These are phyloP conservation scores for Pachliopta kotzebuea DNA, from an alignment of 2,888 invertebrate genomes.

Conservation along the genomic window DNA sequence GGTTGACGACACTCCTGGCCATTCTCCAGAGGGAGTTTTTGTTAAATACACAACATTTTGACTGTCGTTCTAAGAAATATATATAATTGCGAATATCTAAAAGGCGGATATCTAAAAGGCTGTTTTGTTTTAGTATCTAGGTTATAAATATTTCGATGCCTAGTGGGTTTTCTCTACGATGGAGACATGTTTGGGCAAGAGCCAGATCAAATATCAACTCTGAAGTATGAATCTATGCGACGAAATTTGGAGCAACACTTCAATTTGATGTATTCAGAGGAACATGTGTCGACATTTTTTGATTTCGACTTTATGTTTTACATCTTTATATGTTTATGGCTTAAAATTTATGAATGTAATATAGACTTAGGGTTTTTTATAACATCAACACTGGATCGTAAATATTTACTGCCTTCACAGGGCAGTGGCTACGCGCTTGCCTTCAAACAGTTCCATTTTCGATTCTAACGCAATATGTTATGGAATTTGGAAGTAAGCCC, in stretches of 20 bases:
- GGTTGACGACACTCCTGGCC: no score
- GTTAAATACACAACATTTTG: conserved; percentile 13
- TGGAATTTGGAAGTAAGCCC: no score
- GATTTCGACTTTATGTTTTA: background rate
- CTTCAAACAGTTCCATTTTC: no score
- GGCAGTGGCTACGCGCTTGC: no score
- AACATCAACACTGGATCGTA: background rate
- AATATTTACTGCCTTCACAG: no score
- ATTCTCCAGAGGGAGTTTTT: no score
- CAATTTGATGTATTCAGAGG: conserved; percentile 57
- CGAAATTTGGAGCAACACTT: conserved; percentile 56
- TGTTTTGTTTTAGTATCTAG: conserved; percentile 49
- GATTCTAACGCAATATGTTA: no score
- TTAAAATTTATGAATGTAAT: background rate
- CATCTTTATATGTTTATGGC: background rate
- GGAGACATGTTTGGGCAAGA: conserved; percentile 62
- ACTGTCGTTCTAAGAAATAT: no score
- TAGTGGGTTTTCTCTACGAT: conserved; percentile 55
- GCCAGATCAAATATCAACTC: conserved; percentile 65
- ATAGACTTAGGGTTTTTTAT: background rate
- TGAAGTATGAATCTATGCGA: conserved; percentile 45
- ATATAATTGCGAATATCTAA: conserved; percentile 5
- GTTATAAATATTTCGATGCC: conserved; percentile 63
- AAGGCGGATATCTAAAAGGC: conserved; percentile 33
- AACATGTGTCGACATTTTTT: conserved; percentile 24